Base-by-base conservation (phyloP, 2,888 invertebrate genomes). In the Chrysotoxum bicinctum region DNA sequence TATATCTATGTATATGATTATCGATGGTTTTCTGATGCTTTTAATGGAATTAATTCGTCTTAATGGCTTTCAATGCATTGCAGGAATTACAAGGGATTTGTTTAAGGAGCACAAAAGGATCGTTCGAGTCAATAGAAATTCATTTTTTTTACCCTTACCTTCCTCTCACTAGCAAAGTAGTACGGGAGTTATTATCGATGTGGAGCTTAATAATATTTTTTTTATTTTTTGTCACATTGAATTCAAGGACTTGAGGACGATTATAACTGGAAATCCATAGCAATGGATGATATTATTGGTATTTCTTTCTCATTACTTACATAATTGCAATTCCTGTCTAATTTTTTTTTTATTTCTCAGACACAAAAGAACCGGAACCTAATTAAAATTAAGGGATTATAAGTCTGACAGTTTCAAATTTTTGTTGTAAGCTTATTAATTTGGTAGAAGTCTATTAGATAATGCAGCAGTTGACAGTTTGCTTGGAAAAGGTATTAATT, bases 31-130 rank as follows among this genome's bases (percentile, higher is more conserved):
- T 75, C 72, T 64, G 79, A 84, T 84, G 79, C 68, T 79, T 79
- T 75, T 84, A 84, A 79, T 84, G 79, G 84, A 79, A 79, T 84
- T 84, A 84, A 84, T 84, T 84, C 72, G 35, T 84, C 79, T 72
- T 84, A 84, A 84, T 79, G 79, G 79, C 70, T 76, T 84, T 84
- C 66, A 58, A 75, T 84, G 79, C 79, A 83, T 48, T 64, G 16
- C 37, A 77, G 60, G 68, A 82, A 60, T 77, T 77, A 73, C 74
- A 56, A 64, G 35, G 83, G 73, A 78, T 78, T 78, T 78, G 74
- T 78, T 50, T 68, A 48, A 54, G 70, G 66, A 54, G 69, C 23
- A 58, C 40, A 54, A 81, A 75, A 70, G 78, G 35, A 75, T 50
- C 43, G n/a, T 35, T 14, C 10, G 21, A 79, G 66, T 74, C 62